Evolutionary conservation across 2,888 invertebrate species (phyloP).

Genomic region (Drosophila meridiana): DNA sequence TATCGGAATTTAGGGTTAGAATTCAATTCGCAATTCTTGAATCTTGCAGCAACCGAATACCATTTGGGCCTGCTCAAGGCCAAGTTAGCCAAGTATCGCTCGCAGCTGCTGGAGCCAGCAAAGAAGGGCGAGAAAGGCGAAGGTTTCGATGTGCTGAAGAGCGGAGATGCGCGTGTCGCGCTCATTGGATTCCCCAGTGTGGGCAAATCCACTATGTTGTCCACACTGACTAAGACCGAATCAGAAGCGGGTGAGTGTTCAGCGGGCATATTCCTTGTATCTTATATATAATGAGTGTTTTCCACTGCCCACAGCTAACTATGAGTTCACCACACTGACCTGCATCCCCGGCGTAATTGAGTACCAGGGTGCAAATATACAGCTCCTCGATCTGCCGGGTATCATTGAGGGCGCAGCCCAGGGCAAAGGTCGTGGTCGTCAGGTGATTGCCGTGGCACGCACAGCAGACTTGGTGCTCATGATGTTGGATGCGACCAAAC

Average conservation of each 20-base stretch:
- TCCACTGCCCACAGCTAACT: conserved; percentile 88
- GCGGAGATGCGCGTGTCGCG: conserved; percentile 99
- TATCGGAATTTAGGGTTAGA: conserved; percentile 79
- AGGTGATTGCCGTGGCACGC: conserved; percentile 99
- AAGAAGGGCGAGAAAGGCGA: conserved; percentile 98
- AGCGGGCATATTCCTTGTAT: background rate
- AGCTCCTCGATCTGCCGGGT: conserved; percentile 98
- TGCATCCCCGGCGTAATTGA: conserved; percentile 99
- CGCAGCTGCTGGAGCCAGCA: conserved; percentile 96
- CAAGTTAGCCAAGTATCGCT: conserved; percentile 96
- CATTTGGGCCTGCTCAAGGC: conserved; percentile 99
- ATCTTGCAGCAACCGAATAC: conserved; percentile 95
- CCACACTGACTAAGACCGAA: conserved; percentile 97
- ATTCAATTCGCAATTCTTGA: conserved; percentile 39
- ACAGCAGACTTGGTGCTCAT: conserved; percentile 99
- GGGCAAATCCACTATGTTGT: conserved; percentile 94
- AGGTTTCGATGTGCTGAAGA: conserved; percentile 99
- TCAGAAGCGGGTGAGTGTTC: conserved; percentile 89
- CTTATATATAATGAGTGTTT: background rate
- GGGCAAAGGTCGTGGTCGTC: conserved; percentile 95
- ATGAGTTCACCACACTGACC: conserved; percentile 99
- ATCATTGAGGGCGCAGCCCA: conserved; percentile 99
- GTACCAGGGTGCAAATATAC: conserved; percentile 99
- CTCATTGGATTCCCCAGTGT: conserved; percentile 98
- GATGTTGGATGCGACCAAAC: conserved; percentile 99